These are phyloP conservation scores for Catajapyx aquilonaris DNA, from an alignment of 1,140 invertebrate genomes.

Conservation along the genomic window DNA sequence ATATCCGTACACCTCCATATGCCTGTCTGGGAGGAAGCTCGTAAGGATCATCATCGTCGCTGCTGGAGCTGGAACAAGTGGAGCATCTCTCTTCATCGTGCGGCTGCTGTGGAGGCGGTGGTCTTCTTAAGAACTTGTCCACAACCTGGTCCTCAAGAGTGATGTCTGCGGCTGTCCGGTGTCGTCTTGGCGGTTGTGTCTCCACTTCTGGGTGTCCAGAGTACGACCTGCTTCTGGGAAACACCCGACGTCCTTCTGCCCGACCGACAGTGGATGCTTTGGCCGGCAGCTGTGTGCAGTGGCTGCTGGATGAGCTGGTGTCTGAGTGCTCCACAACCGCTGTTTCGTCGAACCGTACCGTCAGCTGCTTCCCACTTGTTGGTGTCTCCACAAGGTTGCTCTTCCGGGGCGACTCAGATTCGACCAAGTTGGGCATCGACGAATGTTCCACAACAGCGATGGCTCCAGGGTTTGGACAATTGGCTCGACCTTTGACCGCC, in stretches of 20 bases:
- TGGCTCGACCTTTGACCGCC: conserved; percentile 2
- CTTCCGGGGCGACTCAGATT: conserved; percentile 1
- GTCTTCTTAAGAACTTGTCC: conserved; percentile 6
- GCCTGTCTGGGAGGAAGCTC: conserved; percentile 43
- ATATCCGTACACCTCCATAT: conserved; percentile 66
- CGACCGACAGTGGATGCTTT: not conserved
- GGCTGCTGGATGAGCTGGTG: conserved; percentile 10
- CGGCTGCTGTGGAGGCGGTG: not conserved
- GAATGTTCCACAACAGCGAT: conserved; percentile 18
- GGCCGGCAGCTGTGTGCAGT: not conserved
- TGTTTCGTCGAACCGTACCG: conserved; percentile 34
- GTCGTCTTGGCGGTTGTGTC: conserved; percentile 12
- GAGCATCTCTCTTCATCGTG: conserved; percentile 49
- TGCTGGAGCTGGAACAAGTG: conserved; percentile 57
- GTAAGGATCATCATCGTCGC: conserved; percentile 61
- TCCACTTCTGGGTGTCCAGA: conserved; percentile 13
- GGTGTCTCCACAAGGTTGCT: not conserved
- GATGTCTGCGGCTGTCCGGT: conserved; percentile 16
- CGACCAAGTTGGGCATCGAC: conserved; percentile 40
- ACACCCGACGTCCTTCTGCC: conserved; percentile 13
- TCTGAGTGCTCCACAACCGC: conserved; percentile 1
- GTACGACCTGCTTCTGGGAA: conserved; percentile 22
- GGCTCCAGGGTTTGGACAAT: conserved; percentile 12
- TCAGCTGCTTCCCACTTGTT: conserved; percentile 18
- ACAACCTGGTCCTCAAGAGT: conserved; percentile 1